Base-by-base conservation (phyloP, 2,888 invertebrate species). In the Eledona agricola region DNA sequence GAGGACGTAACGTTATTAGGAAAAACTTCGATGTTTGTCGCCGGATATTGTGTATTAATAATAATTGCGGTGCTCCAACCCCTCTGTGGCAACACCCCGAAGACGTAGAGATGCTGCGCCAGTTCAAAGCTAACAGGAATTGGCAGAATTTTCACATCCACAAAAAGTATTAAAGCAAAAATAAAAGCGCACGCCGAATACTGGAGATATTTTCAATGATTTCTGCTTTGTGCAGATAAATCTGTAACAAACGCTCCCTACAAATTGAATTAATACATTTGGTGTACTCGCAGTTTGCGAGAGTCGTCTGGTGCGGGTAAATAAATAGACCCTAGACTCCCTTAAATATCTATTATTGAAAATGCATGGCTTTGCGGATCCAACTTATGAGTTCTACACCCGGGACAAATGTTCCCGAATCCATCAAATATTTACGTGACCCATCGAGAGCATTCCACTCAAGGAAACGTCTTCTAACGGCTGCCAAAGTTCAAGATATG, bases 11-110 rank as follows among this genome's bases (percentile, higher is more conserved):
- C 64, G 51, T 63, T 63, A 72, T 74, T 72, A 72, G 65, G 67
- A 71, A 72, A 71, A 73, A 73, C 68, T 70, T 69, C 66, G 70
- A 64, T 72, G 74, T 74, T 74, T 74, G 73, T 71, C 73, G 69
- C 69, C 72, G 74, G 74, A 74, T 73, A 73, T 73, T 73, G 66
- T 69, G 64, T 67, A 63, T 62, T 65, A 66, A 71, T 72, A 65
- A 70, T 72, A 66, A 70, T 60, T 62, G 63, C 60, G 58, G 59
- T 58, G 32, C 55, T 57, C 51, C 16, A 47, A 2, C 13, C 13
- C 34, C 45, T 15, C 20, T 26, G 13, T 13, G 23, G 1, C 20
- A 9, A 7, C 12, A 12, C 20, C 5, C 5, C n/a, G n/a, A n/a
- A n/a, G n/a, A n/a, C n/a, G n/a, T n/a, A n/a, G n/a, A n/a, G n/a